Evolutionary conservation across 2,888 invertebrate genomes (phyloP).

Genomic region (Heterodera filipjevi): DNA sequence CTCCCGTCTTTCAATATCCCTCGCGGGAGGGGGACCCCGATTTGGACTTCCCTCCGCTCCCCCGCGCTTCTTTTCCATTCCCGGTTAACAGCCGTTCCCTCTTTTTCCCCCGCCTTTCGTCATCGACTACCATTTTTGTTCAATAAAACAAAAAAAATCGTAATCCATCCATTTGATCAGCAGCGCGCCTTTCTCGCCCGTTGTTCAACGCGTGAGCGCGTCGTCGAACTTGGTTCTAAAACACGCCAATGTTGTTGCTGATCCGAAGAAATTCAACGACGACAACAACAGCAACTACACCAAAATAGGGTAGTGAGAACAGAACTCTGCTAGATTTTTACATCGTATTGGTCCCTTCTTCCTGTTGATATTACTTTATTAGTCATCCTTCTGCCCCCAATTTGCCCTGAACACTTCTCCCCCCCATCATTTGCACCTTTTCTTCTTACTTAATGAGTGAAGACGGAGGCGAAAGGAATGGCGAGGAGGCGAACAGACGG

Average conservation of each 20-base stretch:
- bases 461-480: not conserved
- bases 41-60: conserved; percentile 13
- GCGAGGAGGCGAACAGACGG: conserved; percentile 14
- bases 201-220: conserved; percentile 3
- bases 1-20: conserved; percentile 10
- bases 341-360: not conserved
- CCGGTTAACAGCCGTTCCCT: not conserved
- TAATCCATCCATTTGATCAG: not conserved
- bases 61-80: not conserved
- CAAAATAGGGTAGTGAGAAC: not conserved
- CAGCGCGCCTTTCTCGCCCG: conserved; percentile 12
- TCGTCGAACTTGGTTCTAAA: conserved; percentile 10
- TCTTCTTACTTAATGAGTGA: not conserved
- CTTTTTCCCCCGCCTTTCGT: conserved; percentile 7
- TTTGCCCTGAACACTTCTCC: not conserved
- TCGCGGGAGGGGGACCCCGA: conserved; percentile 1
- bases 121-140: not conserved
- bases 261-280: not conserved
- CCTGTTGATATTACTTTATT: not conserved
- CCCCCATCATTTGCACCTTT: not conserved
- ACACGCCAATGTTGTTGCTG: conserved; percentile 7
- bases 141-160: not conserved
- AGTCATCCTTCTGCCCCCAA: not conserved
- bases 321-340: not conserved
- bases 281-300: not conserved